Percentiles rank a stretch among this genome's conserved stretches.
These are phyloP conservation scores for Stegana nigrithorax DNA, from an alignment of 2,888 invertebrate genomes.

Conservation along the genomic window DNA sequence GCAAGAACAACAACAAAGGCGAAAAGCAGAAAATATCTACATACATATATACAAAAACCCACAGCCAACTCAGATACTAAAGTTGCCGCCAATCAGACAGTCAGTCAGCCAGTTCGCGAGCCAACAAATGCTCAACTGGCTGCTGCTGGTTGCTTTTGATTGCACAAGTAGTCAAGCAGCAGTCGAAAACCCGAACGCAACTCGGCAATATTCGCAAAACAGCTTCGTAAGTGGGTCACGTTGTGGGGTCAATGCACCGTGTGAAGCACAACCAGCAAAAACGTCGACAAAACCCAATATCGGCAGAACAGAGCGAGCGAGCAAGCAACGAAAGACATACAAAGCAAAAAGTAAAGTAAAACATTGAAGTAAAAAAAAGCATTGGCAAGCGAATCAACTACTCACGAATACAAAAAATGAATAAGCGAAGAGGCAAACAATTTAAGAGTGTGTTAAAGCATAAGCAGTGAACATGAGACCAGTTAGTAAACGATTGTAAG, in stretches of 20 bases:
- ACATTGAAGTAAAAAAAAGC: neutral
- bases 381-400: neutral
- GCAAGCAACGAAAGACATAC: constrained; percentile 16
- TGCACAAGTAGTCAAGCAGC: constrained; percentile 32
- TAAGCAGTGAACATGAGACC: no score
- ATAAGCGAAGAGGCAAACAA: neutral
- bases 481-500: no score
- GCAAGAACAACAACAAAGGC: constrained; percentile 16
- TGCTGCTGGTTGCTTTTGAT: constrained; percentile 18
- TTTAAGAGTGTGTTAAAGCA: no score
- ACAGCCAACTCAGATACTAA: neutral
- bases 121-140: constrained; percentile 10
- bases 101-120: constrained; percentile 6
- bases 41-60: constrained; percentile 17
- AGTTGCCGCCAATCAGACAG: neutral
- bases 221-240: constrained; percentile 70
- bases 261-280: no score
- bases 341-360: no score
- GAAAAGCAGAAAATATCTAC: constrained; percentile 35
- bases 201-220: constrained; percentile 56
- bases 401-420: neutral
- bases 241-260: constrained; percentile 69
- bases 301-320: constrained; percentile 35
- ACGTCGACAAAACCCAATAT: no score
- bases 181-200: constrained; percentile 29